Evolutionary conservation across 2,888 invertebrate species (phyloP).

Genomic region (Meghimatium bilineatum): DNA sequence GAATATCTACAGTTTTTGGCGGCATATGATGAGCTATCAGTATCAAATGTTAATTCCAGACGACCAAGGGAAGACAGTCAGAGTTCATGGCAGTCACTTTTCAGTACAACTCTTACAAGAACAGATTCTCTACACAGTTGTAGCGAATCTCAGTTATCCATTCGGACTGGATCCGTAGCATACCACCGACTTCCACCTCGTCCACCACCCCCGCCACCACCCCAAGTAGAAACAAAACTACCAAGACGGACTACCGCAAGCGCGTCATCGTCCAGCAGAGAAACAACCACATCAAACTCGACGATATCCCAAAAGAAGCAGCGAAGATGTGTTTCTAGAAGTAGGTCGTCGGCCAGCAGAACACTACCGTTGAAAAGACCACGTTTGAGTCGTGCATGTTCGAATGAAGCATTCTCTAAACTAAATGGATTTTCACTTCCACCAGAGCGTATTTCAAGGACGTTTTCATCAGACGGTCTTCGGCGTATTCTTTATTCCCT

Average conservation of each 20-base stretch:
- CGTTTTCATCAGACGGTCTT: constrained; percentile 16
- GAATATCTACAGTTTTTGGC: background rate
- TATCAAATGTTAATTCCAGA: background rate
- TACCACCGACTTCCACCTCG: constrained; percentile 3
- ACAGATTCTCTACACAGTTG: background rate
- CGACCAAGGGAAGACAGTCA: background rate
- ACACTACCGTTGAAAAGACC: background rate
- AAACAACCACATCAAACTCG: background rate
- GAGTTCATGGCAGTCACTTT: background rate
- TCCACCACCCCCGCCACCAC: constrained; percentile 16
- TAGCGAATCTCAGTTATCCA: background rate
- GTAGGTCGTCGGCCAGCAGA: background rate
- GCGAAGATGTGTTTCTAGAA: no score
- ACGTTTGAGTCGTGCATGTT: background rate
- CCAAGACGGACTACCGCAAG: background rate
- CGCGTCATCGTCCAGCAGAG: no score
- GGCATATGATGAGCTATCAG: no score
- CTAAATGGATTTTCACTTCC: no score
- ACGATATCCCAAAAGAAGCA: background rate
- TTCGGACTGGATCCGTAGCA: constrained; percentile 13
- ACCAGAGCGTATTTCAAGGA: background rate
- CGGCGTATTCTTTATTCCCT: background rate
- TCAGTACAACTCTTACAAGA: background rate
- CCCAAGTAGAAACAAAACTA: background rate
- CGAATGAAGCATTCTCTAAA: no score